phyloP scores from a whole-genome alignment of 2,113 vertebrate species.

The Myiagra hebetior region DNA sequence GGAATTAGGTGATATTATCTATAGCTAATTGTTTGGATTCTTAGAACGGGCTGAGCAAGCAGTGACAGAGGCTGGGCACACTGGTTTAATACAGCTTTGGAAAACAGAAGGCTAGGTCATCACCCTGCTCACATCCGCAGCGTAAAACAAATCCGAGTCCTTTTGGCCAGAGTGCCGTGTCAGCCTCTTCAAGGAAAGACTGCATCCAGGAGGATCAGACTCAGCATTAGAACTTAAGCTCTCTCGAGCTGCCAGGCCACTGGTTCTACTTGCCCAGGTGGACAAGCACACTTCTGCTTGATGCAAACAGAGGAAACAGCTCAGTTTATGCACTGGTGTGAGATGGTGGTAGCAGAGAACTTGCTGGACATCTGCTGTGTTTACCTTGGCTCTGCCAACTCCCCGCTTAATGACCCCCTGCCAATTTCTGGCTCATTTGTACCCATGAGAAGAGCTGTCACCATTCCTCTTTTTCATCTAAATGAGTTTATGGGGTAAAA shows the following conservation, averaged over 20 bases:
- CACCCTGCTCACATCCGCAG: not conserved
- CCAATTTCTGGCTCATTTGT: not conserved
- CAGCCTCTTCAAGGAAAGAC: not conserved
- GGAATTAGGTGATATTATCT: slow-evolving; percentile 32
- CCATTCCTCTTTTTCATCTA: not conserved
- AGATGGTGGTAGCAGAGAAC: not conserved
- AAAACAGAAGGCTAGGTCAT: slow-evolving; percentile 22
- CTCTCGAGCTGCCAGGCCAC: not conserved
- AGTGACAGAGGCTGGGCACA: not conserved
- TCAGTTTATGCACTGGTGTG: not conserved
- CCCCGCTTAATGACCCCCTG: not conserved
- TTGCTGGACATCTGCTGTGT: not conserved
- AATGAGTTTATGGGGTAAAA: not conserved
- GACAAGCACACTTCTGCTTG: not conserved
- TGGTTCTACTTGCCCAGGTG: not conserved
- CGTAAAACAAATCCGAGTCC: not conserved
- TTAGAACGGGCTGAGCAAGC: slow-evolving; percentile 30
- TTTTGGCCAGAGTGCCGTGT: not conserved
- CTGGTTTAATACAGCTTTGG: slow-evolving; percentile 10
- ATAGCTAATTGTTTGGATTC: not conserved
- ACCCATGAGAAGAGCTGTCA: not conserved
- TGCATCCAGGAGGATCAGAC: not conserved
- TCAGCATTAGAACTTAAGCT: not conserved
- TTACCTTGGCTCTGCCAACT: not conserved
- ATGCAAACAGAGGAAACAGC: not conserved